Percentiles rank a stretch among this genome's conserved stretches.
Evolutionary conservation across 2,888 invertebrate species (phyloP).

Genomic region (Hydrotaea cyrtoneurina): DNA sequence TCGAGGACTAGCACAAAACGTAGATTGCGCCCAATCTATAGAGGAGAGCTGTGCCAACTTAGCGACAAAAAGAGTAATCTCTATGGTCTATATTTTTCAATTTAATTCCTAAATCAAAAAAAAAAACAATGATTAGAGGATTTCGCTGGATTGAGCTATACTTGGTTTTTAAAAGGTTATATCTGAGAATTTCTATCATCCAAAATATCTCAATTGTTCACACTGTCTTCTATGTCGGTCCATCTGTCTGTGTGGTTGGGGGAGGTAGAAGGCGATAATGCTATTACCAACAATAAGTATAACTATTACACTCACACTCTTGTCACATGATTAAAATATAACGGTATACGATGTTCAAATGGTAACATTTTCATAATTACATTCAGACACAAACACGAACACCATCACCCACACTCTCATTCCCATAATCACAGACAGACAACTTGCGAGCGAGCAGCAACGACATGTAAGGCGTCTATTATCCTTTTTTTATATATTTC

Average conservation of each 20-base stretch:
- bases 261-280: slow-evolving; percentile 20
- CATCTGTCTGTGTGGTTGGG: not conserved
- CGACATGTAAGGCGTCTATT: slow-evolving; percentile 27
- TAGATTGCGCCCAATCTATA: no score
- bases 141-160: no score
- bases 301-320: slow-evolving; percentile 39
- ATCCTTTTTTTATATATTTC: slow-evolving; percentile 27
- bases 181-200: no score
- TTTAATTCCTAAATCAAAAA: no score
- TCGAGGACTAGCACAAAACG: no score
- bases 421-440: no score
- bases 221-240: not conserved
- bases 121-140: no score
- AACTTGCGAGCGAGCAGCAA: not conserved
- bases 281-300: slow-evolving; percentile 46
- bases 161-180: no score
- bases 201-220: not conserved
- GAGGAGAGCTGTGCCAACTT: no score
- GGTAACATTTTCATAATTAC: slow-evolving; percentile 64
- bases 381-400: slow-evolving; percentile 53
- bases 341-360: slow-evolving; percentile 26
- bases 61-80: no score
- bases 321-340: slow-evolving; percentile 55
- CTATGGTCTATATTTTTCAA: no score
- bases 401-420: slow-evolving; percentile 7